Base-by-base conservation (phyloP, 2,888 invertebrate genomes). In the Empis livida region DNA sequence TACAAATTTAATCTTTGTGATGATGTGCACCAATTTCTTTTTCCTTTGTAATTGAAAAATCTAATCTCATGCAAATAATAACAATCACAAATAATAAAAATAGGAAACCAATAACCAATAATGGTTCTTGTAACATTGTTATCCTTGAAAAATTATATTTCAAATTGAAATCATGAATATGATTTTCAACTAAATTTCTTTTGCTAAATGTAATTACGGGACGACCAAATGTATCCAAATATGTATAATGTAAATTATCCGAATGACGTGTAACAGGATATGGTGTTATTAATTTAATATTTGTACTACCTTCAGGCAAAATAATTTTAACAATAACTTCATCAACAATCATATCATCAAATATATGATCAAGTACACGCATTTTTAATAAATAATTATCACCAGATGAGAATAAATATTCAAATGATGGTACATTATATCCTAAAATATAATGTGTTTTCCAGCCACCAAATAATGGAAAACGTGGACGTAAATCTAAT, bases 401-500 rank as follows among this genome's bases (percentile, higher is more conserved):
- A 51, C 84, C 85, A 51, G 78, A 76, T 44, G 84, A 84, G 65
- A 79, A 95, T 27, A 99, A 73, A 69, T 96, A 96, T 63, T 96
- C 95, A 64, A 94, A 94, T 56, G 94, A 92, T 4, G 99, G 97
- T 0, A 99, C 86, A 72, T 94, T 96, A 73, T 96, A 95, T 4
- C 99, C 99, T 42, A 99, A 75, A 39, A 85, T 86, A 69, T 99
- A 99, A 57, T 92, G 90, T 10, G 95, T 96, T 67, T 89, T 91
- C 99, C 99, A 99, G 13, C 99, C 99, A 47, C 99, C 99, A 68
- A 97, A 99, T 5, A 99, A 73, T 4, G 99, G 99, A 68, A 96
- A 99, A 58, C 99, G 76, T 1, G 97, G 99, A 44, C 93, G 77
- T n/a, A 99, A 74, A 61, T 96, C 96, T 5, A 99, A 71, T 61